phyloP scores from a whole-genome alignment of 2,888 invertebrate genomes.

The Beris chalybata region DNA sequence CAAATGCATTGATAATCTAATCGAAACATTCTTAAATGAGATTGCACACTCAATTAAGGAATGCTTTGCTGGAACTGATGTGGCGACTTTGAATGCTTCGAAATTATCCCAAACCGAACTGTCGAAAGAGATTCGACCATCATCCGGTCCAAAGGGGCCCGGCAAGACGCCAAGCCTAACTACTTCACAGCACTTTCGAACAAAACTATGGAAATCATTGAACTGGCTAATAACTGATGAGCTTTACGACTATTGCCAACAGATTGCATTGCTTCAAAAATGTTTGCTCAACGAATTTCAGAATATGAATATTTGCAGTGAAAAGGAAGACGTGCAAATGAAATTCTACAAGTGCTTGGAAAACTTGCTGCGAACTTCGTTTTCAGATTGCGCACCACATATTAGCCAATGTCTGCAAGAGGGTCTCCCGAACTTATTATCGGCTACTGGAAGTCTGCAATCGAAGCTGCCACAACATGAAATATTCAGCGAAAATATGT shows the following conservation, averaged over 20 bases:
- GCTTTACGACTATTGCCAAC: slow-evolving; percentile 71
- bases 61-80: slow-evolving; percentile 55
- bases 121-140: slow-evolving; percentile 49
- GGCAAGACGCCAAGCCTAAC: slow-evolving; percentile 61
- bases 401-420: slow-evolving; percentile 54
- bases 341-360: slow-evolving; percentile 61
- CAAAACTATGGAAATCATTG: slow-evolving; percentile 82
- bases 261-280: slow-evolving; percentile 57
- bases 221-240: slow-evolving; percentile 82
- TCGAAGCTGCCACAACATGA: slow-evolving; percentile 46
- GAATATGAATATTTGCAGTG: slow-evolving; percentile 56
- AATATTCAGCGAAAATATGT: slow-evolving; percentile 51
- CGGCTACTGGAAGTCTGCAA: slow-evolving; percentile 49
- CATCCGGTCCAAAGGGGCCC: slow-evolving; percentile 49
- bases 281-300: slow-evolving; percentile 48
- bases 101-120: slow-evolving; percentile 47
- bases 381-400: slow-evolving; percentile 51
- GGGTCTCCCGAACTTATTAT: slow-evolving; percentile 52
- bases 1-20: slow-evolving; percentile 52
- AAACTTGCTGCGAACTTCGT: slow-evolving; percentile 54
- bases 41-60: slow-evolving; percentile 54
- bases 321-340: slow-evolving; percentile 57
- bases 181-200: slow-evolving; percentile 60
- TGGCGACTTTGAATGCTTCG: slow-evolving; percentile 59
- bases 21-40: slow-evolving; percentile 53